Percentiles rank a stretch among this genome's conserved stretches.
Evolutionary conservation across 2,888 invertebrate species (phyloP).

Genomic region (Trissolcus japonicus): DNA sequence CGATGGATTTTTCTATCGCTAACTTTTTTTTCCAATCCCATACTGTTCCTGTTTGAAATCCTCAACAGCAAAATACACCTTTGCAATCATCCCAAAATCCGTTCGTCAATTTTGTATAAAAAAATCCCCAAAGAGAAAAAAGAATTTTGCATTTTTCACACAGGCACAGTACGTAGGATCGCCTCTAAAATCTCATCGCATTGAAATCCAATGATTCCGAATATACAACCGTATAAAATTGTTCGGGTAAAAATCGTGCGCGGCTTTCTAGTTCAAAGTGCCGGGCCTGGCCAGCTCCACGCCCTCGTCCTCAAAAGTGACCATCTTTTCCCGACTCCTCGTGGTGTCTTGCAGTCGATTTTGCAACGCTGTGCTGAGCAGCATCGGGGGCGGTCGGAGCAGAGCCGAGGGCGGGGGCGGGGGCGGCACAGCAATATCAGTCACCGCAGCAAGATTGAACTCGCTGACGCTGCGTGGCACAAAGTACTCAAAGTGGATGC

Average conservation of each 20-base stretch:
- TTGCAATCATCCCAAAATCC: no score
- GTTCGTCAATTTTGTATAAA: no score
- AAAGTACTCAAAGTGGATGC: slow-evolving; percentile 83
- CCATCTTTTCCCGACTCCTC: slow-evolving; percentile 85
- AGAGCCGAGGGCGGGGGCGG: slow-evolving; percentile 76
- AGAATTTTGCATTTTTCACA: no score
- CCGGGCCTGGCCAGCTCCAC: no score
- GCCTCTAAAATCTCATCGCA: no score
- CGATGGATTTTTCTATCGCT: no score
- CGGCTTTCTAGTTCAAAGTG: no score
- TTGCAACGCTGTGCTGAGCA: slow-evolving; percentile 69
- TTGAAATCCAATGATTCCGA: background rate
- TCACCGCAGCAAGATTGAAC: slow-evolving; percentile 83
- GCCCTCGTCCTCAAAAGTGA: slow-evolving; percentile 86
- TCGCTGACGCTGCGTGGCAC: slow-evolving; percentile 90
- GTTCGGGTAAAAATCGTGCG: no score
- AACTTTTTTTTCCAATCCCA: background rate
- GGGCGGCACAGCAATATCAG: slow-evolving; percentile 78
- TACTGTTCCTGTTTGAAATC: no score
- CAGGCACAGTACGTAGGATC: no score
- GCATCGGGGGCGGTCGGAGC: slow-evolving; percentile 61
- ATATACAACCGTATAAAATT: background rate
- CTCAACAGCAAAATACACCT: no score
- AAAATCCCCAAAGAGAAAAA: no score
- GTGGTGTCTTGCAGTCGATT: slow-evolving; percentile 62